These are phyloP conservation scores for Astropecten irregularis DNA, from an alignment of 53 echinoderm and acorn worm genomes.

Conservation along the genomic window DNA sequence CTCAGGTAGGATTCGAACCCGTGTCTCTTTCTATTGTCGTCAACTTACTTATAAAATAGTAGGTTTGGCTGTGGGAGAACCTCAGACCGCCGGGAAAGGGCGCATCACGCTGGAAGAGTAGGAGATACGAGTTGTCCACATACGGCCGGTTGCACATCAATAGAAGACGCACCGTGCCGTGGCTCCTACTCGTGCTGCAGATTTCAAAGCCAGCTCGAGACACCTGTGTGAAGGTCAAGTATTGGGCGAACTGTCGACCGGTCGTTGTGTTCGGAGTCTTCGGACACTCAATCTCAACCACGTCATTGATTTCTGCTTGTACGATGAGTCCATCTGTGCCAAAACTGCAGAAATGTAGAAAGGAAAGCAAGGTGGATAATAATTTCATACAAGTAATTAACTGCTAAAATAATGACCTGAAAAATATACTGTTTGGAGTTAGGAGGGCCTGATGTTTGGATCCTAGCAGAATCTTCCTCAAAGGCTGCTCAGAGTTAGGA, in stretches of 20 bases:
- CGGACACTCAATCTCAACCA: slow-evolving; percentile 75
- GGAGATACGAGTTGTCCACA: slow-evolving; percentile 65
- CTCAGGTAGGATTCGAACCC: no score
- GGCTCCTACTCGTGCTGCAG: slow-evolving; percentile 34
- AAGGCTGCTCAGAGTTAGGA: no score
- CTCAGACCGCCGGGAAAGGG: slow-evolving; percentile 71
- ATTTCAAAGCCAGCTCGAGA: slow-evolving; percentile 58
- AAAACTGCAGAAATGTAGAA: slow-evolving; percentile 58
- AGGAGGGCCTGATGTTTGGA: no score
- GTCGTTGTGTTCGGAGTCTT: slow-evolving; percentile 48
- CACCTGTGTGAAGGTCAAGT: slow-evolving; percentile 80
- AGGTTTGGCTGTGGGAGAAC: slow-evolving; percentile 69
- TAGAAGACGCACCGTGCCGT: slow-evolving; percentile 28
- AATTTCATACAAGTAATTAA: neutral
- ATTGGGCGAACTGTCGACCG: slow-evolving; percentile 57
- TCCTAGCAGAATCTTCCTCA: no score
- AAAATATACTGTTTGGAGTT: no score
- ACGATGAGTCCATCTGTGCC: slow-evolving; percentile 63
- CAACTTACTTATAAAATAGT: slow-evolving; percentile 98
- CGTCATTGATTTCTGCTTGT: slow-evolving; percentile 79
- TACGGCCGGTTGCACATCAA: slow-evolving; percentile 76
- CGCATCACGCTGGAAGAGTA: slow-evolving; percentile 77
- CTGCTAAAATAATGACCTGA: neutral
- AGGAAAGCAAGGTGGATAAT: neutral
- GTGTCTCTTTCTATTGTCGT: no score